Percentiles rank a stretch among this genome's conserved stretches.
Evolutionary conservation across 2,113 vertebrate species (phyloP).

Genomic region (Mustelus asterias): DNA sequence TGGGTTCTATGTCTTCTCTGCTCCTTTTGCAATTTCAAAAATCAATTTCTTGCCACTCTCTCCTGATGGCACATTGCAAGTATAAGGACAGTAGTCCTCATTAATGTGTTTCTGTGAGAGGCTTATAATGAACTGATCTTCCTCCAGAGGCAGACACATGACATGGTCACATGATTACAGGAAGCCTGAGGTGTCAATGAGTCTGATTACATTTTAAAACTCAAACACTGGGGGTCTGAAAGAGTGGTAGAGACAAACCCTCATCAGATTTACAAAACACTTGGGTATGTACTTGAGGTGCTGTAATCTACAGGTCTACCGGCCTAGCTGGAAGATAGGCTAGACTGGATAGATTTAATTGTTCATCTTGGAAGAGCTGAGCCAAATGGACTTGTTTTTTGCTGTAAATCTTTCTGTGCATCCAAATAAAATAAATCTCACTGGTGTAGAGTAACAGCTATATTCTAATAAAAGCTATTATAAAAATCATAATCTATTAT

Average conservation of each 20-base stretch:
- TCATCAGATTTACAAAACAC: background rate
- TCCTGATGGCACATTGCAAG: no score
- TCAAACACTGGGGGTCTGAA: background rate
- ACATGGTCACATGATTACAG: no score
- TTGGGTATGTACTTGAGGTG: background rate
- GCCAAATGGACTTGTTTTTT: background rate
- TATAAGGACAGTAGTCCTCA: no score
- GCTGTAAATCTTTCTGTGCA: background rate
- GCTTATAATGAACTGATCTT: no score
- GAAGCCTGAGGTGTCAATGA: no score
- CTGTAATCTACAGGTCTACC: background rate
- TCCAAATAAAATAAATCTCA: background rate
- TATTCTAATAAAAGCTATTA: background rate
- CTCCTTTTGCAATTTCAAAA: no score
- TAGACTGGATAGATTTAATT: background rate
- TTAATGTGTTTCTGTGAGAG: no score
- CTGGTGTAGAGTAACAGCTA: background rate
- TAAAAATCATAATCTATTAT: background rate
- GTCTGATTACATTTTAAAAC: no score
- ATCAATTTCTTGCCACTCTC: no score
- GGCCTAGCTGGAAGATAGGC: background rate
- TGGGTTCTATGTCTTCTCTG: no score
- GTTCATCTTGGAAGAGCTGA: background rate
- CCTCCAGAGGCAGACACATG: no score
- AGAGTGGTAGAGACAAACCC: background rate